Conservation (phyloP, 2,797 vertebrate genomes). For the Acrossocheilus fasciatus region DNA sequence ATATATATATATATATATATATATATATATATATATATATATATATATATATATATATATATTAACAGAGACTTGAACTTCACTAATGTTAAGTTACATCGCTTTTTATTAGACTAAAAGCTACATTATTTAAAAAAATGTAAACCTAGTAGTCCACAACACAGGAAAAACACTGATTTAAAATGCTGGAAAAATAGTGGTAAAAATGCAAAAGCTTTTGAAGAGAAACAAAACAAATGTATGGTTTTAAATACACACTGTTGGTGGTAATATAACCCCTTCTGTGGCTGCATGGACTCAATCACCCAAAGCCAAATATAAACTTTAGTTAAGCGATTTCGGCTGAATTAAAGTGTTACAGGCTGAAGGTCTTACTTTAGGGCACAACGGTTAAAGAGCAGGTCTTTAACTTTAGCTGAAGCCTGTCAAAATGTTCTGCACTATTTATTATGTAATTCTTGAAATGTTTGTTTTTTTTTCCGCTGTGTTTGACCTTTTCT, state of each 20-base stretch:
- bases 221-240: not conserved
- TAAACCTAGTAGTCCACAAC: not conserved
- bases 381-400: constrained; percentile 20
- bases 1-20: too few relatives aligned
- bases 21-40: too few relatives aligned
- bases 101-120: too few relatives aligned
- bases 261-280: not conserved
- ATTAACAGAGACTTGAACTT: too few relatives aligned
- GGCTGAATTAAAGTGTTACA: not conserved
- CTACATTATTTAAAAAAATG: too few relatives aligned
- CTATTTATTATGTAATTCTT: constrained; percentile 25
- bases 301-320: constrained; percentile 4
- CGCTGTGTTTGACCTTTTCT: constrained; percentile 30
- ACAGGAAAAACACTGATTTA: not conserved
- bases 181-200: not conserved
- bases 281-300: not conserved
- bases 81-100: too few relatives aligned
- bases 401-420: constrained; percentile 28
- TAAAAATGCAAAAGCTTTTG: not conserved
- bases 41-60: too few relatives aligned
- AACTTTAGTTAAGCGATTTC: not conserved
- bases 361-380: constrained; percentile 23
- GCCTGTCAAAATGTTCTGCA: constrained; percentile 21
- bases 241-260: not conserved
- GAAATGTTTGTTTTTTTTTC: constrained; percentile 15